Base-by-base conservation (phyloP, 2,797 vertebrate species). In the Gallinago nigripennis region DNA sequence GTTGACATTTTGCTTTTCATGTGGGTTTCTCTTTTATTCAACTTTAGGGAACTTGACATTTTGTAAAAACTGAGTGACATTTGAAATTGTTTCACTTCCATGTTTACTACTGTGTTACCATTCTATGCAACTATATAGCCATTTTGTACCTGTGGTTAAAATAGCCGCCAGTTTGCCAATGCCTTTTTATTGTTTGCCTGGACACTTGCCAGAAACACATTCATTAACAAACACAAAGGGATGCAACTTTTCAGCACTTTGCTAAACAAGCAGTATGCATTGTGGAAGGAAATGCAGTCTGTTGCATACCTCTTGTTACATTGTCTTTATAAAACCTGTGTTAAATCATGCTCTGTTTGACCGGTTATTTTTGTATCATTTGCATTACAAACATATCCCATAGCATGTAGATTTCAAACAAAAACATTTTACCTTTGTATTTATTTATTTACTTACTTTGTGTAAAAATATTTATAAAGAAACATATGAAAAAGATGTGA, bases 171-270 rank as follows among this genome's bases (percentile, higher is more conserved):
- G 77, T 80, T 94, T 92, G 87, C 87, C 94, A 84, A 95, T 97
- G 94, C 95, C 96, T 96, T 96, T 88, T 93, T 75, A 64, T 78
- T 82, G 46, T 92, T 95, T 96, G 95, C 95, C 90, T 97, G 86
- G 81, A 79, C 48, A 5, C 81, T 95, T 79, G 80, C 80, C 72
- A 76, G 81, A 77, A 93, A 92, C 15, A 12, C 61, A 60, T 66
- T 91, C 45, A 39, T 82, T 64, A 75, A 66, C 45, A 65, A 63
- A 88, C 60, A 79, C 70, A 92, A 86, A 87, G 81, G 94, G 89
- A 90, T 78, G 86, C 89, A 90, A 79, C 69, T 94, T 88, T 82
- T 81, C 91, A 90, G 78, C 79, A 77, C 82, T 93, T 87, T 88
- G 77, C 82, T 87, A 60, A 92, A 83, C 68, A 53, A 95, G 83